These are phyloP conservation scores for Pachycephala philippinensis DNA, from an alignment of 2,113 vertebrate genomes.

Conservation along the genomic window DNA sequence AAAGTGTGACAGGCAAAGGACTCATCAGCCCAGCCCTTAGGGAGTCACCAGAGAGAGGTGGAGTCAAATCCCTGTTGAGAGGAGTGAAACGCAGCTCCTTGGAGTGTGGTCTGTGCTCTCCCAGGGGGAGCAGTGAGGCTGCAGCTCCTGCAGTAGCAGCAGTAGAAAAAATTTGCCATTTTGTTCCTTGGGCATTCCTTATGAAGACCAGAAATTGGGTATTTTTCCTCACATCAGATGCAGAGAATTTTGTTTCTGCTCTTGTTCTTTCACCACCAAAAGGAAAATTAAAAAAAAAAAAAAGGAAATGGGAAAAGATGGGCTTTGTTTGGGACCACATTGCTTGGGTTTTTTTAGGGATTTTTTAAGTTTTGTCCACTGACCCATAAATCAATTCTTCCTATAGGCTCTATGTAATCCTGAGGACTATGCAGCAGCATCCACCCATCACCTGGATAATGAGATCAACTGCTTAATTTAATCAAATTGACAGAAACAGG, in stretches of 20 bases:
- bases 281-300: not conserved
- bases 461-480: not conserved
- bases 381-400: not conserved
- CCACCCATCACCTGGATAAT: not conserved
- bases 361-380: not conserved
- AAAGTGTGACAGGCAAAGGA: not conserved
- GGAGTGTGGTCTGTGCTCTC: not conserved
- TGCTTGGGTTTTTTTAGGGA: not conserved
- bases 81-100: not conserved
- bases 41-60: not conserved
- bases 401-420: not conserved
- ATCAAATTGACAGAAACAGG: not conserved
- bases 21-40: not conserved
- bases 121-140: rapidly evolving
- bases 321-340: not conserved
- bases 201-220: not conserved
- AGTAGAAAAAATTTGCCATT: not conserved
- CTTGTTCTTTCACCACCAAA: not conserved
- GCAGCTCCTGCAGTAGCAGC: not conserved
- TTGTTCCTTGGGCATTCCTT: not conserved
- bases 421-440: not conserved
- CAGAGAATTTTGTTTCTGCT: not conserved
- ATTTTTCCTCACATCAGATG: not conserved
- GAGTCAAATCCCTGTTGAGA: not conserved
- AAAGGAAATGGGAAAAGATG: not conserved